phyloP scores from a whole-genome alignment of 2,888 invertebrate genomes.

The Callyntrura guangdongensis region DNA sequence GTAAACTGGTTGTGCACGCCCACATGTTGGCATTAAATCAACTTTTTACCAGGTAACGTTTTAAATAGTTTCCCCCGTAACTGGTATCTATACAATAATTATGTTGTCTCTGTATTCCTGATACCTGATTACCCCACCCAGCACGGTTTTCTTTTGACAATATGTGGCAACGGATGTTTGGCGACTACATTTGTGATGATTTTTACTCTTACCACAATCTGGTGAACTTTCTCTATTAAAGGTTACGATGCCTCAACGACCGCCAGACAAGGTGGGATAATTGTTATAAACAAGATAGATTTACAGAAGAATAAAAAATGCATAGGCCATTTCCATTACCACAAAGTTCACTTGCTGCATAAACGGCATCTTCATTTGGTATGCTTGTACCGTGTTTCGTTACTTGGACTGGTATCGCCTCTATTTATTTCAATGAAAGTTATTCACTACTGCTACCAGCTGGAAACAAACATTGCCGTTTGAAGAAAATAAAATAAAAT shows the following conservation, averaged over 20 bases:
- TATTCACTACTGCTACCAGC: not conserved
- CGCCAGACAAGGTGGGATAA: not conserved
- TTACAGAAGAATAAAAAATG: conserved; percentile 29
- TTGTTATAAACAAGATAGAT: conserved; percentile 1
- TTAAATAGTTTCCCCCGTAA: not conserved
- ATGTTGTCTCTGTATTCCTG: not conserved
- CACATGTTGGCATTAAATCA: not conserved
- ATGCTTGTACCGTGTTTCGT: conserved; percentile 1
- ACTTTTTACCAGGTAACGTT: not conserved
- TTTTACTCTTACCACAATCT: not conserved
- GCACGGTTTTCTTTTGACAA: no score
- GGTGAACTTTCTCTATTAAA: not conserved
- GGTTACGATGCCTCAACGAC: no score
- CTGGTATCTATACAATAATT: not conserved
- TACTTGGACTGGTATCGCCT: conserved; percentile 2
- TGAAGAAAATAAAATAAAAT: conserved; percentile 26
- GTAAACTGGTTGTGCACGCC: not conserved
- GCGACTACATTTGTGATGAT: not conserved
- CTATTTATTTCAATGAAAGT: conserved; percentile 51
- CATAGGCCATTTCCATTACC: conserved; percentile 7
- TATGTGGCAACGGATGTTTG: no score
- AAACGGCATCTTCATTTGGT: conserved; percentile 36
- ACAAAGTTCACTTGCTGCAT: conserved; percentile 1
- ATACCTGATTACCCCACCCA: not conserved
- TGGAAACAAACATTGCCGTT: conserved; percentile 18